These are phyloP conservation scores for Microhierax caerulescens DNA, from an alignment of 2,797 vertebrate species.

Conservation along the genomic window DNA sequence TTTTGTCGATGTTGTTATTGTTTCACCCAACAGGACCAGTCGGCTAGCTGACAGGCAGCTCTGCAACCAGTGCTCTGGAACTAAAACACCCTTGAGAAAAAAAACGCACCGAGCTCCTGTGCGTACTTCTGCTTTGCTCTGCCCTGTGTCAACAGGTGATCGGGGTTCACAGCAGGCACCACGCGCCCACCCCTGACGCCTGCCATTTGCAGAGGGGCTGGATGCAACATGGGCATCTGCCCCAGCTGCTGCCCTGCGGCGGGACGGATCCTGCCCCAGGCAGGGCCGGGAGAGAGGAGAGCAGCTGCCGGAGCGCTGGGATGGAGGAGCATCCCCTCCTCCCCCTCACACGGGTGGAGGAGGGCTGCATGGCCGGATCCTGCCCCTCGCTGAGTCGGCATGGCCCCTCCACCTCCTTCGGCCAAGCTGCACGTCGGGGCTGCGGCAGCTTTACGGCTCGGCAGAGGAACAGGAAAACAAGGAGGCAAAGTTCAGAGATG, in stretches of 20 bases:
- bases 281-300: background rate
- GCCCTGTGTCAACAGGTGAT: background rate
- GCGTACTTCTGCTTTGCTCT: background rate
- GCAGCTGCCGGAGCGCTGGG: background rate
- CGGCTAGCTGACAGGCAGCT: background rate
- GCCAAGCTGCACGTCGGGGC: background rate
- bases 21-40: rapidly evolving
- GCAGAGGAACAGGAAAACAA: background rate
- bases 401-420: background rate
- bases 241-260: background rate
- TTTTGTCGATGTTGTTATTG: no score
- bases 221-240: background rate
- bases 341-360: background rate
- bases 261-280: background rate
- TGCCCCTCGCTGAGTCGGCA: background rate
- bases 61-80: background rate
- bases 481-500: background rate
- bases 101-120: rapidly evolving
- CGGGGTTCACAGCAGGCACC: background rate
- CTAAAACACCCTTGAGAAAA: rapidly evolving
- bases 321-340: background rate
- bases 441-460: background rate
- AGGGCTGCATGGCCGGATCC: no score
- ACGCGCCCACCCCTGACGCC: background rate
- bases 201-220: background rate